phyloP scores from a whole-genome alignment of 2,888 invertebrate species.

The Eucriotettix oculatus region DNA sequence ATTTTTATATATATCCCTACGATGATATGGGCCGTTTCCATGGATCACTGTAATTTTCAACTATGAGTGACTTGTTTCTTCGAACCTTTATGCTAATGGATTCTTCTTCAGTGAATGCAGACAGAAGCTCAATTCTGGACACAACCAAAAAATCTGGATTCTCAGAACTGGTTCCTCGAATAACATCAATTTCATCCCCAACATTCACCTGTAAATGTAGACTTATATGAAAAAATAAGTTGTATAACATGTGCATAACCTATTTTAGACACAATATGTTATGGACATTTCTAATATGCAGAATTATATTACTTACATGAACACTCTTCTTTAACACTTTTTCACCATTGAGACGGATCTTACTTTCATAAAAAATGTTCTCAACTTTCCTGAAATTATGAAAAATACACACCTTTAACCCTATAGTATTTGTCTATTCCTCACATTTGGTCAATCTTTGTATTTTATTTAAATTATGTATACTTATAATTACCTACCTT shows the following conservation, averaged over 20 bases:
- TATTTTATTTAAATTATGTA: not conserved
- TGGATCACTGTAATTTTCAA: constrained; percentile 53
- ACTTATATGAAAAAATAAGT: not conserved
- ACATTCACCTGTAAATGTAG: constrained; percentile 32
- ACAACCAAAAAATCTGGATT: constrained; percentile 54
- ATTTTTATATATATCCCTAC: no score
- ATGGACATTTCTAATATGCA: not conserved
- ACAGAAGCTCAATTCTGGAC: constrained; percentile 48
- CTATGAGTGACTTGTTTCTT: constrained; percentile 47
- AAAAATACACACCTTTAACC: not conserved
- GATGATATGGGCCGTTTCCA: constrained; percentile 22
- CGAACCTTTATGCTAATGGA: constrained; percentile 40
- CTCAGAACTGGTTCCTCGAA: constrained; percentile 45
- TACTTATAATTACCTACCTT: constrained; percentile 35
- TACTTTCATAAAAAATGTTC: constrained; percentile 60
- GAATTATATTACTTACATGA: constrained; percentile 30
- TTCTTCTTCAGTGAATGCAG: constrained; percentile 35
- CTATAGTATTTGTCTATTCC: no score
- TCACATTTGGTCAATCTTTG: no score
- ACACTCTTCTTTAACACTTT: constrained; percentile 60
- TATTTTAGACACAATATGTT: not conserved
- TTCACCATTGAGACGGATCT: constrained; percentile 60
- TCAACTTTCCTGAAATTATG: constrained; percentile 55
- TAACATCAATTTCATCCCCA: constrained; percentile 64
- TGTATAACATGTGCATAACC: not conserved